These are phyloP conservation scores for Sitophilus oryzae DNA, from an alignment of 1,140 invertebrate species.

Conservation along the genomic window DNA sequence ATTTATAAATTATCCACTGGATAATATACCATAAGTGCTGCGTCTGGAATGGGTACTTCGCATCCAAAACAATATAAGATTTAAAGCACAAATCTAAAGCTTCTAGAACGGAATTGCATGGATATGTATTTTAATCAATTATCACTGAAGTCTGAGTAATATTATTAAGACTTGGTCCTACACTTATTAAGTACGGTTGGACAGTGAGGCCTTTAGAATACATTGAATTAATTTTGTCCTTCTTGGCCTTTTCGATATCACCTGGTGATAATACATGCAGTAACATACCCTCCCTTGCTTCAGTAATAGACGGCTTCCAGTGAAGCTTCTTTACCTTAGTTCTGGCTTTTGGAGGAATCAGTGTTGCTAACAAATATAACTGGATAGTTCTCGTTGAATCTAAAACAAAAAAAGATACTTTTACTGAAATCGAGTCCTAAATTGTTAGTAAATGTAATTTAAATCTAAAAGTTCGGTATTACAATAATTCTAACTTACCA, in stretches of 20 bases:
- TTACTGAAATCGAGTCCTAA: too few species aligned
- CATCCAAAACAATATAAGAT: neutral
- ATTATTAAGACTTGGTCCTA: neutral
- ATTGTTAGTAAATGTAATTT: too few species aligned
- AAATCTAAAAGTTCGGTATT: too few species aligned
- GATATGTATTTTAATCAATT: neutral
- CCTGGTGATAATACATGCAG: neutral
- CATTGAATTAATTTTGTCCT: neutral
- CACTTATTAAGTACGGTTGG: neutral
- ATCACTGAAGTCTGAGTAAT: neutral
- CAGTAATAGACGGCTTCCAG: neutral
- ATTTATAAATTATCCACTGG: slow-evolving; percentile 4
- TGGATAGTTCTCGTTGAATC: neutral
- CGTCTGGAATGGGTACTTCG: neutral
- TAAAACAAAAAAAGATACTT: too few species aligned
- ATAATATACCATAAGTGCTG: neutral
- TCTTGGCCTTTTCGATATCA: neutral
- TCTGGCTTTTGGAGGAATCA: slow-evolving; percentile 4
- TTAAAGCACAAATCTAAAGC: slow-evolving; percentile 1
- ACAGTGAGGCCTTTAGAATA: neutral
- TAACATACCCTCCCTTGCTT: neutral
- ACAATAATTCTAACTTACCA: too few species aligned
- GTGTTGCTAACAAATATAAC: neutral
- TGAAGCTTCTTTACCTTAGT: neutral
- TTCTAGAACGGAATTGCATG: neutral